phyloP scores from a whole-genome alignment of 2,797 vertebrate species.

The Echiichthys vipera region DNA sequence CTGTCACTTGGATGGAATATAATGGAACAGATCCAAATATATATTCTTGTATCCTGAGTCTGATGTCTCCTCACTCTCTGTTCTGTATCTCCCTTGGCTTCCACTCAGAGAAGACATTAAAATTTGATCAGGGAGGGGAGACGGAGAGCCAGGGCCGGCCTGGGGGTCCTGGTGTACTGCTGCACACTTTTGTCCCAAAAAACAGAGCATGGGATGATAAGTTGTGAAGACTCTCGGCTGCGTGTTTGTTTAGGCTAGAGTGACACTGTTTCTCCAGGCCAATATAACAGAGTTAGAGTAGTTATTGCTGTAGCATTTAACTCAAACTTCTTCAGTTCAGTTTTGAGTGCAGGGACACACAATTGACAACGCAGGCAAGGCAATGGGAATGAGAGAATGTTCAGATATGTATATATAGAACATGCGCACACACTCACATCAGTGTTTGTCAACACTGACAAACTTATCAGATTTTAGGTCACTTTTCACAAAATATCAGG shows the following conservation, averaged over 20 bases:
- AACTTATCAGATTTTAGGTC: slow-evolving; percentile 39
- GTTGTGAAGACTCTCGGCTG: slow-evolving; percentile 47
- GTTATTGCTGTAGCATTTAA: slow-evolving; percentile 32
- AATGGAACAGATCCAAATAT: slow-evolving; percentile 52
- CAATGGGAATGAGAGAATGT: background rate
- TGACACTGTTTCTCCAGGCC: slow-evolving; percentile 34
- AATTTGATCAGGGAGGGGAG: slow-evolving; percentile 61
- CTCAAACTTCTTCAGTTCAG: slow-evolving; percentile 17
- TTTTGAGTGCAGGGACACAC: slow-evolving; percentile 2
- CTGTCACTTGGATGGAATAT: slow-evolving; percentile 32
- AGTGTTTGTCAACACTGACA: slow-evolving; percentile 13
- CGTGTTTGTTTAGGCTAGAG: slow-evolving; percentile 50
- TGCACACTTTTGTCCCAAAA: slow-evolving; percentile 67
- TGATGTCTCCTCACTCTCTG: slow-evolving; percentile 42
- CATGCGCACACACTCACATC: slow-evolving; percentile 8
- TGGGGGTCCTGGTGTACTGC: slow-evolving; percentile 51
- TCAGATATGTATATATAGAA: background rate
- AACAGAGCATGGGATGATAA: slow-evolving; percentile 48
- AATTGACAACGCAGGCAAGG: background rate
- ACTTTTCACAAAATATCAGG: slow-evolving; percentile 27
- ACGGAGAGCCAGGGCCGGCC: slow-evolving; percentile 40
- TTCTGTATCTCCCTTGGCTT: slow-evolving; percentile 46
- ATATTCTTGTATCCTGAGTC: slow-evolving; percentile 41
- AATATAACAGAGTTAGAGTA: slow-evolving; percentile 51
- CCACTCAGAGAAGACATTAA: slow-evolving; percentile 56